A percentile compares a stretch with the other conserved stretches of the same genome.
phyloP scores from a whole-genome alignment of 2,888 invertebrate genomes.

The Apoda limacodes region DNA sequence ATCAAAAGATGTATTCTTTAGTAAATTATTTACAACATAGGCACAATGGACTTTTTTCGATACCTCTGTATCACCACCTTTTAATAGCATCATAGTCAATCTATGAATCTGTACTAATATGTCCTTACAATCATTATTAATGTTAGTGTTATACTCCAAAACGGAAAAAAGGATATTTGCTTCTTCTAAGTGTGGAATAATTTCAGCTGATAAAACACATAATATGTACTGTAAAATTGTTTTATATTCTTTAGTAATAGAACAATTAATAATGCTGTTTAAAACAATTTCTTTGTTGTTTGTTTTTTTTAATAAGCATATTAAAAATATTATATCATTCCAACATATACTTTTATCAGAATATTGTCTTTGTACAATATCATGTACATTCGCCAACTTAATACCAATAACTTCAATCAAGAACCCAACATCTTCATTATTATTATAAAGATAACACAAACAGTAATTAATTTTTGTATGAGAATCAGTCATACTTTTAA shows the following conservation, averaged over 20 bases:
- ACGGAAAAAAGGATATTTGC: slow-evolving; percentile 26
- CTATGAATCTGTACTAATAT: slow-evolving; percentile 33
- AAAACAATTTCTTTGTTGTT: too few relatives aligned
- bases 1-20: slow-evolving; percentile 22
- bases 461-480: slow-evolving; percentile 32
- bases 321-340: slow-evolving; percentile 33
- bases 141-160: slow-evolving; percentile 19
- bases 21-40: slow-evolving; percentile 30
- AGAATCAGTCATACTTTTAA: slow-evolving; percentile 25
- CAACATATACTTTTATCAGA: slow-evolving; percentile 36
- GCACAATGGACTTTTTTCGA: slow-evolving; percentile 35
- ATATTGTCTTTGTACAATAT: slow-evolving; percentile 38
- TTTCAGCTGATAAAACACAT: slow-evolving; percentile 31
- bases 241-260: slow-evolving; percentile 30
- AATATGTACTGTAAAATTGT: slow-evolving; percentile 32
- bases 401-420: slow-evolving; percentile 28
- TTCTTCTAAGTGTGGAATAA: slow-evolving; percentile 27
- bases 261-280: too few relatives aligned
- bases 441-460: slow-evolving; percentile 31
- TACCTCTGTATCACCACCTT: slow-evolving; percentile 26
- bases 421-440: slow-evolving; percentile 25
- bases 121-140: slow-evolving; percentile 22
- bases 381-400: slow-evolving; percentile 30
- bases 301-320: slow-evolving; percentile 24
- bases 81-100: slow-evolving; percentile 30